Conservation (phyloP, 2,113 vertebrate species). For the Periophthalmus modestus region DNA sequence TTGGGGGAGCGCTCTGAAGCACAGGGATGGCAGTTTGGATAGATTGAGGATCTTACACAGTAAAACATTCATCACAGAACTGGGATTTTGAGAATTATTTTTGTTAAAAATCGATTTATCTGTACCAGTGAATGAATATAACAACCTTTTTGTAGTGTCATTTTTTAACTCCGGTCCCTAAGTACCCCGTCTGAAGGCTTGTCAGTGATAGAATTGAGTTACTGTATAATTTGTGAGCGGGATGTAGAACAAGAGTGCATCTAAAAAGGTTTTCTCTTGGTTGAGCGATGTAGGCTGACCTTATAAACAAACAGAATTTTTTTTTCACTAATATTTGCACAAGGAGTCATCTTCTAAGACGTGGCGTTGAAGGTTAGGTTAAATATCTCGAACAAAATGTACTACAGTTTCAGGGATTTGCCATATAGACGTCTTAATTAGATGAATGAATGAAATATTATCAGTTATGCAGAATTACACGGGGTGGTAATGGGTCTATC, state of each 20-base stretch:
- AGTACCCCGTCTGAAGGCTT: slow-evolving; percentile 38
- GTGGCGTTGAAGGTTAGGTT: too few species aligned
- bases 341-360: neutral
- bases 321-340: neutral
- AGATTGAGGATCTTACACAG: slow-evolving; percentile 34
- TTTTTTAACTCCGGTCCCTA: slow-evolving; percentile 22
- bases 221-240: slow-evolving; percentile 55
- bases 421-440: neutral
- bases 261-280: neutral
- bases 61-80: slow-evolving; percentile 26
- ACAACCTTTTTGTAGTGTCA: slow-evolving; percentile 35
- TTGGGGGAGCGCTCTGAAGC: slow-evolving; percentile 55
- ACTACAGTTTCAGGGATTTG: neutral
- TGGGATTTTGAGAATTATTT: slow-evolving; percentile 33
- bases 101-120: slow-evolving; percentile 35
- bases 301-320: neutral
- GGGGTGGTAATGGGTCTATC: neutral
- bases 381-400: neutral
- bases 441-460: neutral
- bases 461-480: neutral
- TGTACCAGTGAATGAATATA: slow-evolving; percentile 38
- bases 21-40: slow-evolving; percentile 47
- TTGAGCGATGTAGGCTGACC: neutral
- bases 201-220: slow-evolving; percentile 45
- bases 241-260: slow-evolving; percentile 13